Base-by-base conservation (phyloP, 2,797 vertebrate species). In the Acestrorhynchus altus region DNA sequence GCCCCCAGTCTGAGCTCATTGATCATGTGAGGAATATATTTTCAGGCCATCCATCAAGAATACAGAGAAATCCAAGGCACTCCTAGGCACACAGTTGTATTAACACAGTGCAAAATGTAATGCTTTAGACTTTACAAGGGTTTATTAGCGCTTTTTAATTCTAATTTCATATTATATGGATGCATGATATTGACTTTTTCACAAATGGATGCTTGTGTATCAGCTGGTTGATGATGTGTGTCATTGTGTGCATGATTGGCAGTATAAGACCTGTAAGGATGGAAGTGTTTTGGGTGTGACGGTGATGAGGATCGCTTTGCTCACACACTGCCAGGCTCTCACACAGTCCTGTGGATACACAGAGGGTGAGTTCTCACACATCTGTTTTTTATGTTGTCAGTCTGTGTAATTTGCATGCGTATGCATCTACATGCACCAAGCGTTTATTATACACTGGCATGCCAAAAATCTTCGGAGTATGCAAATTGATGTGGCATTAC, bases 241-340 rank as follows among this genome's bases (percentile, higher is more conserved):
- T 64, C 20, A 54, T 46, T 72, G 60, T 49, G 13, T 35, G 31
- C 72, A 51, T 79, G 56, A 52, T 57, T 57, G 26, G n/a, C 91
- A 99, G 98, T 99, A 99, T 86, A 99, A 99, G 91, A 98, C 97
- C 0, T 98, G 98, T 90, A 99, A 99, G 90, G 98, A 99, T 56
- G 98, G 98, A 83, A 99, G 97, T 20, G 97, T 99, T 77, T 91
- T 99, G 35, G 98, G 98, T 2, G 97, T 99, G 85, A 99, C 98
- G 0, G 96, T 99, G 88, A 99, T 95, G 6, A 93, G 98, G 89
- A 97, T 97, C 46, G 96, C 98, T 4, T 92, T 98, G 87, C 93
- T 99, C 81, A 97, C 97, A 4, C 98, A 99, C 88, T 97, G 97
- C 87, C 98, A 99, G 91, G 95, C 97, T 22, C 95, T 99, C 78